Percentiles rank a stretch among this genome's conserved stretches.
phyloP scores from a whole-genome alignment of 2,113 vertebrate genomes.

The Podiceps cristatus region DNA sequence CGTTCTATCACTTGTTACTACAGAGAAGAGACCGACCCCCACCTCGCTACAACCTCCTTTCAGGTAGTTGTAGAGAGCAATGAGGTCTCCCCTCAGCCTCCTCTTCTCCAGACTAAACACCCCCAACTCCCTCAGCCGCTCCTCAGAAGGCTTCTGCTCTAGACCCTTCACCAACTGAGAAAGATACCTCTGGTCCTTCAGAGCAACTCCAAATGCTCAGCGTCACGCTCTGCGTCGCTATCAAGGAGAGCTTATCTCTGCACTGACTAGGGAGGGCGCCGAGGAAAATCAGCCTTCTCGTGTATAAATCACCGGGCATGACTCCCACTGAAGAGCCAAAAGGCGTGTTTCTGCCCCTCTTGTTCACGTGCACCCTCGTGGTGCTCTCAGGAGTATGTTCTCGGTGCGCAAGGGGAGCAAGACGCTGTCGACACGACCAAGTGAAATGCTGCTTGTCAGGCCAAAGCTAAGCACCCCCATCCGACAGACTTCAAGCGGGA shows the following conservation, averaged over 20 bases:
- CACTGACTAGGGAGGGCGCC: background rate
- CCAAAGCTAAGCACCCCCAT: background rate
- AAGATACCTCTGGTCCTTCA: background rate
- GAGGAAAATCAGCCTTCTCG: background rate
- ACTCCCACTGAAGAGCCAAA: background rate
- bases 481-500: background rate
- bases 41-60: too few relatives aligned
- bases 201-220: background rate
- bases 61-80: too few relatives aligned
- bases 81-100: too few relatives aligned
- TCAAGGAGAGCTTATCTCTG: background rate
- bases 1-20: too few relatives aligned
- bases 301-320: background rate
- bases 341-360: background rate
- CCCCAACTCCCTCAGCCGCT: too few relatives aligned
- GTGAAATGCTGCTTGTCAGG: background rate
- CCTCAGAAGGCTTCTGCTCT: too few relatives aligned
- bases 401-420: background rate
- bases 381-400: background rate
- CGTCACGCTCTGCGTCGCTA: fast-evolving
- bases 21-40: too few relatives aligned
- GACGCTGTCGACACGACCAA: fast-evolving
- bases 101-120: too few relatives aligned
- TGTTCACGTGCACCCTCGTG: background rate
- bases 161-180: too few relatives aligned